Conservation (phyloP, 2,888 invertebrate species). For the Punctoribates punctum region DNA sequence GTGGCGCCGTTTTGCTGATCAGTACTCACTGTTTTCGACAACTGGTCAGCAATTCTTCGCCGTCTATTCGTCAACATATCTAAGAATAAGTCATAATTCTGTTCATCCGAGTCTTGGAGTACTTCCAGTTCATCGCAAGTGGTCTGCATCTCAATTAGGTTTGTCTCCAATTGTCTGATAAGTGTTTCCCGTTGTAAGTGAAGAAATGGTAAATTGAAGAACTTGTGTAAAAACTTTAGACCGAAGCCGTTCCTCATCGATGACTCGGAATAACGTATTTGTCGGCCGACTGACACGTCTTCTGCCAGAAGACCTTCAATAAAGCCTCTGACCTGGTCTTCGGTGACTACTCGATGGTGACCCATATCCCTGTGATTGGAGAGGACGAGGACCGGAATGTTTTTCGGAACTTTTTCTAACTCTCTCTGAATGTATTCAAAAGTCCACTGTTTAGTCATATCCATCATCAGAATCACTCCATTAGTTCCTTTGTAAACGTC, state of each 20-base stretch:
- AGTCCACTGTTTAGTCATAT: slow-evolving; percentile 94
- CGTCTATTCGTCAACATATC: slow-evolving; percentile 71
- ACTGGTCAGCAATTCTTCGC: slow-evolving; percentile 64
- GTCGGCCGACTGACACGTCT: slow-evolving; percentile 54
- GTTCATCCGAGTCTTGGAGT: slow-evolving; percentile 57
- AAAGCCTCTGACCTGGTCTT: slow-evolving; percentile 67
- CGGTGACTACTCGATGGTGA: slow-evolving; percentile 80
- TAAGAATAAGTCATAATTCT: slow-evolving; percentile 57
- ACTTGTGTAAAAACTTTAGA: slow-evolving; percentile 82
- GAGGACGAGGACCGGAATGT: slow-evolving; percentile 74
- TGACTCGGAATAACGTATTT: slow-evolving; percentile 78
- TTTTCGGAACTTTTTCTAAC: slow-evolving; percentile 65
- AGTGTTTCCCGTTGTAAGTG: slow-evolving; percentile 80
- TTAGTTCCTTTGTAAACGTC: slow-evolving; percentile 95
- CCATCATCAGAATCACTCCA: slow-evolving; percentile 87
- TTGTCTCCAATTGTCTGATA: slow-evolving; percentile 75
- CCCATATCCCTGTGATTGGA: slow-evolving; percentile 94
- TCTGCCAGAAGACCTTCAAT: slow-evolving; percentile 60
- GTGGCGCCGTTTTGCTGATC: background rate
- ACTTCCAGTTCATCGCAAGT: slow-evolving; percentile 60
- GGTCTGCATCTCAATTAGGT: slow-evolving; percentile 72
- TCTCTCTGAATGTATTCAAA: slow-evolving; percentile 91
- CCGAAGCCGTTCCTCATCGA: slow-evolving; percentile 97
- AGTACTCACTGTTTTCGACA: slow-evolving; percentile 40
- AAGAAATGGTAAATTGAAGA: slow-evolving; percentile 89